Evolutionary conservation across 2,888 invertebrate species (phyloP).

Genomic region (Sphaerophoria taeniata): DNA sequence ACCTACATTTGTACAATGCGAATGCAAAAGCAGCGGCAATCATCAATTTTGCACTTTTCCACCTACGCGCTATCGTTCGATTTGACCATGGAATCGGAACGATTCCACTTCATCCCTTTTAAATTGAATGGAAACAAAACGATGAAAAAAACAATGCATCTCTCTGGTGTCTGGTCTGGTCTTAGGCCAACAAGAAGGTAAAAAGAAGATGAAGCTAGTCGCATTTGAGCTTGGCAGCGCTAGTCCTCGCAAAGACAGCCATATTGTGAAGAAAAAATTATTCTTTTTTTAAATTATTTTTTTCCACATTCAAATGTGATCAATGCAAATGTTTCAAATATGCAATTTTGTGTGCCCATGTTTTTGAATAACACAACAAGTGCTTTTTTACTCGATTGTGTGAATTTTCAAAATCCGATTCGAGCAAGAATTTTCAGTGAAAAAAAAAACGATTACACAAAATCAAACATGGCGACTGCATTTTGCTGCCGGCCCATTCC

Average conservation of each 20-base stretch:
- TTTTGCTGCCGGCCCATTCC: neutral
- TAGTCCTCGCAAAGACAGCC: constrained; percentile 75
- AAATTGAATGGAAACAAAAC: too few relatives aligned
- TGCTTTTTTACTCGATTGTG: constrained; percentile 33
- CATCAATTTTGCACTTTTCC: neutral
- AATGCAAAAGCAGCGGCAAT: neutral
- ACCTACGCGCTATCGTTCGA: constrained; percentile 8
- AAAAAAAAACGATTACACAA: constrained; percentile 10
- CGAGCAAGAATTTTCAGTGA: constrained; percentile 35
- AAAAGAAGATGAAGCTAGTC: constrained; percentile 79
- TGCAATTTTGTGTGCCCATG: constrained; percentile 35
- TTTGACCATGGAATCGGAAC: constrained; percentile 56
- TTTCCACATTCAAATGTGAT: neutral
- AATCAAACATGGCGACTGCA: constrained; percentile 56
- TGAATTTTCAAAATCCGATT: constrained; percentile 23
- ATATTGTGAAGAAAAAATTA: constrained; percentile 71
- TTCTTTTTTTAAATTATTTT: neutral
- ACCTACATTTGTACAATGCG: constrained; percentile 31
- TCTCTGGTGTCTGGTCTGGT: neutral
- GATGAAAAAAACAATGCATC: neutral
- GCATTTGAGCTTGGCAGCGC: constrained; percentile 76
- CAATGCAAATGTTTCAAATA: constrained; percentile 25
- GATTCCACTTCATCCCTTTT: constrained; percentile 34
- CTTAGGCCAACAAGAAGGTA: constrained; percentile 65
- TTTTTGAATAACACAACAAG: constrained; percentile 16